Conservation (phyloP, 1,140 invertebrate species). For the Scylla paramamosain region DNA sequence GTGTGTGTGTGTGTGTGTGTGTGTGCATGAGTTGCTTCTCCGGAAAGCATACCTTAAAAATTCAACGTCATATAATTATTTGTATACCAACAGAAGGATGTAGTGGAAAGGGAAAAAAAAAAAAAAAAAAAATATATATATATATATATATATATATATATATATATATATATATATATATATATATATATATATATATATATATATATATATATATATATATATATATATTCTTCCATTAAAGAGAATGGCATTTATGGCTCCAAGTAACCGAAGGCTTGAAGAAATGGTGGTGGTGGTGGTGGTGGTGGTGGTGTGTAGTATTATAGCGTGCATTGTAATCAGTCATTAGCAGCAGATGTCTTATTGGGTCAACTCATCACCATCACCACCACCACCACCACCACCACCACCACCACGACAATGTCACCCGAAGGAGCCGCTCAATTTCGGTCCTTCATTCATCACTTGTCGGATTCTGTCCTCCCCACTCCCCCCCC, state of each 20-base stretch:
- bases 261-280: constrained; percentile 21
- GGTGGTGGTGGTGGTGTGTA: neutral
- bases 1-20: constrained; percentile 34
- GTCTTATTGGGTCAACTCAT: neutral
- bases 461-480: neutral
- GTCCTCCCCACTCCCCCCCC: neutral
- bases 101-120: neutral
- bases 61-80: neutral
- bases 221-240: neutral
- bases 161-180: neutral
- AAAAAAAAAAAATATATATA: neutral
- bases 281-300: neutral
- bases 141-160: neutral
- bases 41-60: neutral
- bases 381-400: neutral
- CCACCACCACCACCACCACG: neutral
- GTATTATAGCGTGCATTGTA: neutral
- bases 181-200: neutral
- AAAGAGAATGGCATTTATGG: neutral
- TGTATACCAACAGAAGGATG: neutral
- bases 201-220: neutral
- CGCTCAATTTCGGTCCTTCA: neutral
- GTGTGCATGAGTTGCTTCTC: neutral
- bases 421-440: neutral
- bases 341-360: neutral